phyloP scores from a whole-genome alignment of 2,888 invertebrate species.

The Zelleria hepariella region DNA sequence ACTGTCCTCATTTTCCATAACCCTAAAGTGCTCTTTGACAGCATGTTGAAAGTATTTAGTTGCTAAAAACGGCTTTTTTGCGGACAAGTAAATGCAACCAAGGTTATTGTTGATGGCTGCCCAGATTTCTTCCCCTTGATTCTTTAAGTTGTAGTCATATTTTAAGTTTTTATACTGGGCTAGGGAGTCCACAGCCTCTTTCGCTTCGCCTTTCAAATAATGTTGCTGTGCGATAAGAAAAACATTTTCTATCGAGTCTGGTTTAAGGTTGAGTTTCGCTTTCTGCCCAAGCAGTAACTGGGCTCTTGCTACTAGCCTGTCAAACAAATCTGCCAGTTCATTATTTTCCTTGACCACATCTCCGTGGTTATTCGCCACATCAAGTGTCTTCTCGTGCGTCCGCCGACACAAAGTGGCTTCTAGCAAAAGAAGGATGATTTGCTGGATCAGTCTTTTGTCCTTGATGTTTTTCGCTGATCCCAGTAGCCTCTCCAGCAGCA shows the following conservation, averaged over 20 bases:
- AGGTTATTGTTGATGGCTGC: slow-evolving; percentile 82
- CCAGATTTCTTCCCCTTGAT: slow-evolving; percentile 64
- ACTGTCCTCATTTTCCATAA: slow-evolving; percentile 54
- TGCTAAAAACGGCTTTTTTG: slow-evolving; percentile 85
- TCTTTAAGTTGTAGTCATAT: slow-evolving; percentile 49
- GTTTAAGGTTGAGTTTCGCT: slow-evolving; percentile 37
- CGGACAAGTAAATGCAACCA: slow-evolving; percentile 83
- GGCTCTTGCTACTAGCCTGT: slow-evolving; percentile 52
- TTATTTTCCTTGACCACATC: slow-evolving; percentile 42
- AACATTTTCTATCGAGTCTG: slow-evolving; percentile 57
- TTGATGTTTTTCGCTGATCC: slow-evolving; percentile 40
- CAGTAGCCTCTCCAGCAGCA: slow-evolving; percentile 51
- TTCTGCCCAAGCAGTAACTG: slow-evolving; percentile 47
- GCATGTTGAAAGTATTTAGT: slow-evolving; percentile 86
- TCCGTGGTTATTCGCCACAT: slow-evolving; percentile 46
- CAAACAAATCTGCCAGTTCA: slow-evolving; percentile 46
- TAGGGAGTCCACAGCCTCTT: slow-evolving; percentile 49
- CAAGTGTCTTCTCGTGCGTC: slow-evolving; percentile 54
- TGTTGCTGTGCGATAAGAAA: slow-evolving; percentile 61
- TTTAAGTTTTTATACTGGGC: slow-evolving; percentile 50
- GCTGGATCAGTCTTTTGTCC: slow-evolving; percentile 47
- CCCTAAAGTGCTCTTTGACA: slow-evolving; percentile 77
- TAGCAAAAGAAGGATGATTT: slow-evolving; percentile 46
- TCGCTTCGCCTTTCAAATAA: slow-evolving; percentile 54
- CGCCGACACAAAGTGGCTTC: slow-evolving; percentile 59